Evolutionary conservation across 1,140 invertebrate species (phyloP).

Genomic region (Drosophila ohnishii): DNA sequence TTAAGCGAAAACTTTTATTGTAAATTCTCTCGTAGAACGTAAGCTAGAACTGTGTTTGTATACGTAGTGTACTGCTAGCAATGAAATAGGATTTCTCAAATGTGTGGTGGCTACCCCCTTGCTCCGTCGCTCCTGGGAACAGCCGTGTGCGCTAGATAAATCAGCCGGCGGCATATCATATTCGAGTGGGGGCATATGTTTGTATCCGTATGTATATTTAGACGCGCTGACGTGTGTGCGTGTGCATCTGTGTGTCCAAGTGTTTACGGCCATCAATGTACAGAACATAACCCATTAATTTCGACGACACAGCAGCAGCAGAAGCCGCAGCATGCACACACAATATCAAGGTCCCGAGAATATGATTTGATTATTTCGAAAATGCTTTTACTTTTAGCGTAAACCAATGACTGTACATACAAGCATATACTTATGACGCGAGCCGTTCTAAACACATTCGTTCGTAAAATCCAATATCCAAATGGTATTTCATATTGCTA

Average conservation of each 20-base stretch:
- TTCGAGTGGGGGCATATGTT: constrained; percentile 52
- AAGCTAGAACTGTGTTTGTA: constrained; percentile 24
- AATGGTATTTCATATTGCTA: constrained; percentile 28
- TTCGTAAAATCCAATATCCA: constrained; percentile 33
- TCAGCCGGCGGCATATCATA: constrained; percentile 61
- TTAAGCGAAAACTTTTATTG: constrained; percentile 73
- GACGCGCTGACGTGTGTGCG: constrained; percentile 37
- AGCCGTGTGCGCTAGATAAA: constrained; percentile 60
- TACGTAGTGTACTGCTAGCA: constrained; percentile 41
- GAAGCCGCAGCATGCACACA: constrained; percentile 36
- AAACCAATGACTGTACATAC: constrained; percentile 31
- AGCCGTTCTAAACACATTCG: constrained; percentile 20
- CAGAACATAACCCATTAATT: constrained; percentile 58
- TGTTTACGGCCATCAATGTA: constrained; percentile 50
- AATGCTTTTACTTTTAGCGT: constrained; percentile 52
- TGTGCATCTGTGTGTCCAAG: constrained; percentile 42
- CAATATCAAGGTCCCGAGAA: constrained; percentile 51
- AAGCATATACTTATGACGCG: constrained; percentile 34
- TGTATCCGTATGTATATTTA: constrained; percentile 50
- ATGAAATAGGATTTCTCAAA: constrained; percentile 66
- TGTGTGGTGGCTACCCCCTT: constrained; percentile 34
- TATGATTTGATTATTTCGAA: constrained; percentile 26
- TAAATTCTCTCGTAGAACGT: constrained; percentile 50
- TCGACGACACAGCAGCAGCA: constrained; percentile 31
- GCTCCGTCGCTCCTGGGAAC: constrained; percentile 20